Base-by-base conservation (phyloP, 2,113 vertebrate species). In the Uria aalge region DNA sequence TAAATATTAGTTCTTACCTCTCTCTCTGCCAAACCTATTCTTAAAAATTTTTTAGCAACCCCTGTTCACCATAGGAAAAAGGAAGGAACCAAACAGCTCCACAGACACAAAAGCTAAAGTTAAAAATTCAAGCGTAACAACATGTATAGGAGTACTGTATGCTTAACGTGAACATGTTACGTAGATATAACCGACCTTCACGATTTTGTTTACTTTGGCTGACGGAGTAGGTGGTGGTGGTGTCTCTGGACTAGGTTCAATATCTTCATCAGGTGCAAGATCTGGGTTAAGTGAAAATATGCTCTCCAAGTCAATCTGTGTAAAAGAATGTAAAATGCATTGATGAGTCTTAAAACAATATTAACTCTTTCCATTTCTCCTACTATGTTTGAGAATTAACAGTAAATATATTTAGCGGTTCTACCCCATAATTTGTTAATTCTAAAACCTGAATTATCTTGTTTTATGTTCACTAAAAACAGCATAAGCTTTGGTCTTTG, bases 221-320 rank as follows among this genome's bases (percentile, higher is more conserved):
- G 98, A 97, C 23, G 96, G 97, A 74, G 98, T 96, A 64, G 99
- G 98, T 90, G 99, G 99, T 89, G 99, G 99, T 79, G 98, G 98
- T 55, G 98, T 98, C 94, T 99, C 99, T 15, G 98, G 98, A 92
- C 98, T 98, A 67, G 98, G 99, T 57, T 98, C 98, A 81, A 99
- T 98, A 95, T 99, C 99, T 95, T 99, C 99, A 93, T 99, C 99
- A 30, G 98, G 98, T 76, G 97, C 99, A 83, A 99, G 97, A 82
- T 99, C 99, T 72, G 99, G 98, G 95, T 99, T 99, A 97, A 99
- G 99, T 80, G 99, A 98, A 97, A 99, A 99, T 97, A 99, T 98
- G 96, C 99, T 99, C 92, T 99, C 99, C 97, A 99, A 97, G 94
- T 99, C 99, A 97, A 99, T 99, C 99, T 99, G 97, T 96, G 80